A percentile compares a stretch with the other conserved stretches of the same genome.
Conservation (phyloP, 1,140 invertebrate species). For the Halesus radiatus region DNA sequence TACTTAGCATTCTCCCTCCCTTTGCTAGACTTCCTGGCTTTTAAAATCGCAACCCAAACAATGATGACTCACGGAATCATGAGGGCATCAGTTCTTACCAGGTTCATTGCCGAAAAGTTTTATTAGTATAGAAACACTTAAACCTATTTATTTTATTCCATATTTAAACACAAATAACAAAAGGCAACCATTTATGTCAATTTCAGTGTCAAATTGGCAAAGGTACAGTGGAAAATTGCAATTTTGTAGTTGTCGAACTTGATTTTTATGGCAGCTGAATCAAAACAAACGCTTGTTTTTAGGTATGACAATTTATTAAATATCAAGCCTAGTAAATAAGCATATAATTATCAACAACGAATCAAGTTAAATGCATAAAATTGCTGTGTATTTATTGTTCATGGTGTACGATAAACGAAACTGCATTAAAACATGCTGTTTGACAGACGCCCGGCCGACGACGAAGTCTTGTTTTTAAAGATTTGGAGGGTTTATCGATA, state of each 20-base stretch:
- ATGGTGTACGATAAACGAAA: slow-evolving; percentile 9
- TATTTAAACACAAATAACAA: too few species aligned
- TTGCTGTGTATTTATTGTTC: neutral
- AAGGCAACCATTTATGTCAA: too few species aligned
- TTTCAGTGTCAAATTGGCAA: too few species aligned
- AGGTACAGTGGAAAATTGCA: neutral
- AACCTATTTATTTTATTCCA: too few species aligned
- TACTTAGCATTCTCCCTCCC: too few species aligned
- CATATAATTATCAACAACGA: neutral
- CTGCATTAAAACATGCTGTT: slow-evolving; percentile 33
- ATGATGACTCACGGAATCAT: too few species aligned
- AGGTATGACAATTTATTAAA: neutral
- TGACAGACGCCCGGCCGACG: slow-evolving; percentile 41
- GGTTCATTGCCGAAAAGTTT: too few species aligned
- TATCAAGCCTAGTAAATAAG: neutral
- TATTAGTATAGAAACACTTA: too few species aligned
- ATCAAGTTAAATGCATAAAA: neutral
- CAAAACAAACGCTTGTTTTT: slow-evolving; percentile 13
- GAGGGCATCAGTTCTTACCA: too few species aligned
- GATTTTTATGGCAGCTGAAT: neutral
- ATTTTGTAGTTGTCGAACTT: neutral
- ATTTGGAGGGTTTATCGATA: slow-evolving; percentile 27
- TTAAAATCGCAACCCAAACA: slow-evolving; percentile 21
- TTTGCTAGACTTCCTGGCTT: too few species aligned
- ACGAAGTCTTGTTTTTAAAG: slow-evolving; percentile 32